Evolutionary conservation across 2,888 invertebrate species (phyloP).

Genomic region (Octodonta nipae): DNA sequence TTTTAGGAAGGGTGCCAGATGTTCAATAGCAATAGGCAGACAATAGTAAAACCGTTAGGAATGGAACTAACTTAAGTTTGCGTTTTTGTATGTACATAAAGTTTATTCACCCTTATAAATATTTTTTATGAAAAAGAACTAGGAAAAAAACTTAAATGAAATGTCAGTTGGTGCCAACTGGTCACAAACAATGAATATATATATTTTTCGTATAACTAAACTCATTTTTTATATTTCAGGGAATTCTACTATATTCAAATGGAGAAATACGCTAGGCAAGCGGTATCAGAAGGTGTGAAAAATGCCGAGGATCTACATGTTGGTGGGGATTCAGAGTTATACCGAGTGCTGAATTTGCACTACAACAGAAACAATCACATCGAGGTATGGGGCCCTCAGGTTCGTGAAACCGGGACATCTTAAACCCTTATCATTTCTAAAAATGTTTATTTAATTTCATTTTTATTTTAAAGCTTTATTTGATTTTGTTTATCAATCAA

Average conservation of each 20-base stretch:
- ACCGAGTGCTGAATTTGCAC: slow-evolving; percentile 94
- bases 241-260: slow-evolving; percentile 99
- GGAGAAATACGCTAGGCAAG: slow-evolving; percentile 99
- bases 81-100: too few relatives aligned
- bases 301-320: slow-evolving; percentile 86
- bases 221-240: slow-evolving; percentile 47
- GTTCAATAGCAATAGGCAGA: too few relatives aligned
- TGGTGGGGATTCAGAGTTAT: slow-evolving; percentile 89
- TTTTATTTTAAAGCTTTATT: too few relatives aligned
- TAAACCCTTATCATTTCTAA: slow-evolving; percentile 8
- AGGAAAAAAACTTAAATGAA: too few relatives aligned
- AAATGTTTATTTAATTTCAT: slow-evolving; percentile 9
- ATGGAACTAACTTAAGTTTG: too few relatives aligned
- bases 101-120: too few relatives aligned
- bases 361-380: slow-evolving; percentile 96
- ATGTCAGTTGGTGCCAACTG: too few relatives aligned
- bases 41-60: too few relatives aligned
- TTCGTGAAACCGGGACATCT: slow-evolving; percentile 40
- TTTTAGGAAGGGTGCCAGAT: too few relatives aligned
- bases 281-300: slow-evolving; percentile 91
- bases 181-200: too few relatives aligned
- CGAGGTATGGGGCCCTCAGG: slow-evolving; percentile 68
- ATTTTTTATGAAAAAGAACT: too few relatives aligned
- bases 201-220: too few relatives aligned
- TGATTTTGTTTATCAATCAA: background rate